Evolutionary conservation across 1,140 invertebrate genomes (phyloP), one percentile per base, ranked within the genome.

Genomic region (Eueides isabella): DNA sequence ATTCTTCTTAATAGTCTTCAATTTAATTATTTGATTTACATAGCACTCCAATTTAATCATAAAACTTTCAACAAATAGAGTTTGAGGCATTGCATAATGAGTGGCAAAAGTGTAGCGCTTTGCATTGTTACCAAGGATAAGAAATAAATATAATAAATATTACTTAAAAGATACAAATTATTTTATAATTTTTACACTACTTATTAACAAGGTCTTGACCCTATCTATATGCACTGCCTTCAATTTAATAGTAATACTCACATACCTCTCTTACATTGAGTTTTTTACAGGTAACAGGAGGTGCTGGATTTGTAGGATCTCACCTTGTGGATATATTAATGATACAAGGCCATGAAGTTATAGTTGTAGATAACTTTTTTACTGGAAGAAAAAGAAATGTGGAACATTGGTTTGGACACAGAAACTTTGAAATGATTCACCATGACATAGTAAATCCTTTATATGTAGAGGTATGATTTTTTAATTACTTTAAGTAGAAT

Each of bases 361-460:
- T 98, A 83, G 99, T 99, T 5, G 97, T 97, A 5, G 99, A 99
- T 90, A 99, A 99, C 92, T 99, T 99, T 92, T 99, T 99, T 91
- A 99, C 99, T 14, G 99, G 99, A 2, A 94, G 98, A 55, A 99
- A 99, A 90, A 94, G 97, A 31, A 99, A 99, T 93, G 97, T 99
- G 0, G 98, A 99, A 86, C 98, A 99, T 85, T 99, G 99, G 99
- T 96, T 99, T 79, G 99, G 99, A 0, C 99, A 99, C 93, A 96
- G 98, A 84, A 99, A 99, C 92, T 99, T 99, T 94, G 99, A 99
- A 93, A 94, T 99, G 35, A 98, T 99, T 61, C 98, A 99, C 91
- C 99, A 99, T 93, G 99, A 99, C 88, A 99, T 99, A 85, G 98
- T 99, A 0, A 99, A 99, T 93, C 98, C 99, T 19, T 93, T 99